Conservation (phyloP, 2,797 vertebrate species). For the Kryptolebias ocellatus region DNA sequence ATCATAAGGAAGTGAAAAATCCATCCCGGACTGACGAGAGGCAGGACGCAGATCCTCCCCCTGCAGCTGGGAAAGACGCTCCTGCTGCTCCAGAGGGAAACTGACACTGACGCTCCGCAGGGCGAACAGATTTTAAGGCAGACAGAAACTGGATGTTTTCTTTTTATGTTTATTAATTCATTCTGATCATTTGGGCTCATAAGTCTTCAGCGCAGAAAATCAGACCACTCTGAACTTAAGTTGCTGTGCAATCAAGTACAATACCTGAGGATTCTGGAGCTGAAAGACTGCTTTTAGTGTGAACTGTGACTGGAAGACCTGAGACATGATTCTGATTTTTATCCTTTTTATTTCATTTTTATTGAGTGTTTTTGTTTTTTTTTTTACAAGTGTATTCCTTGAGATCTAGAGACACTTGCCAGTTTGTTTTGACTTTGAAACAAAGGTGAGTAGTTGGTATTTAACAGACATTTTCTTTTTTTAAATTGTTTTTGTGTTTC, state of each 20-base stretch:
- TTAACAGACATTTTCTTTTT: neutral
- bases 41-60: conserved; percentile 23
- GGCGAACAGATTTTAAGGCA: neutral
- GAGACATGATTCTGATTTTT: neutral
- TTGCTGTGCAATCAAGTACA: neutral
- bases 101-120: conserved; percentile 6
- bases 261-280: neutral
- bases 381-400: neutral
- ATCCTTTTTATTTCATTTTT: neutral
- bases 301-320: conserved; percentile 15
- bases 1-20: conserved; percentile 4
- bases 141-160: neutral
- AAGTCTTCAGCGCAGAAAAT: conserved; percentile 21
- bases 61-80: conserved; percentile 39
- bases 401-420: too few species aligned
- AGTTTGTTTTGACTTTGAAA: neutral
- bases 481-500: neutral
- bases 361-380: neutral
- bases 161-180: conserved; percentile 11
- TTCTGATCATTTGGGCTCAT: conserved; percentile 23
- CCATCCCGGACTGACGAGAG: conserved; percentile 22
- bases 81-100: conserved; percentile 31
- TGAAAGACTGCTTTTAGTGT: conserved; percentile 18
- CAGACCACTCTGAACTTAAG: conserved; percentile 11
- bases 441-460: neutral